phyloP scores from a whole-genome alignment of 2,888 invertebrate genomes.

The Melanostoma scalare region DNA sequence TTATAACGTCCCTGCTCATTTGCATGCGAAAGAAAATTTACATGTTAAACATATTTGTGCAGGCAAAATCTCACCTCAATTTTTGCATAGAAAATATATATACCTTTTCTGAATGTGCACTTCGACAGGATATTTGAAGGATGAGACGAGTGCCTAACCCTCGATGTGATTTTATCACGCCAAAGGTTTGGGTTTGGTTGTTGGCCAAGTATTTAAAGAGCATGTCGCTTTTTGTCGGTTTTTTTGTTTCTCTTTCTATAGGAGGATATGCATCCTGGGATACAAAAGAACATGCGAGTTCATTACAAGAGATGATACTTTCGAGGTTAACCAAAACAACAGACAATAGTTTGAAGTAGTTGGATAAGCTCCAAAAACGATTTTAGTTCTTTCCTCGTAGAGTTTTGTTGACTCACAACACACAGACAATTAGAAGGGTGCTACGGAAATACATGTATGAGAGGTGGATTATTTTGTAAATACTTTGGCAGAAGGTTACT shows the following conservation, averaged over 20 bases:
- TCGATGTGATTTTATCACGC: constrained; percentile 67
- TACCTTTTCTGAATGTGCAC: constrained; percentile 47
- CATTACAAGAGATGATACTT: constrained; percentile 73
- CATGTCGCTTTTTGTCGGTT: constrained; percentile 1
- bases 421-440: constrained; percentile 51
- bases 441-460: constrained; percentile 38
- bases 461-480: constrained; percentile 68
- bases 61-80: constrained; percentile 69
- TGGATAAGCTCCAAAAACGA: constrained; percentile 71
- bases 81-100: constrained; percentile 3
- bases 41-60: constrained; percentile 71
- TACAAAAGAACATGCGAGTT: constrained; percentile 63
- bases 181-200: constrained; percentile 51
- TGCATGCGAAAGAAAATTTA: constrained; percentile 71
- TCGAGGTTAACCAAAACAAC: constrained; percentile 73
- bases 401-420: constrained; percentile 23
- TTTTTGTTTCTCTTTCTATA: constrained; percentile 11
- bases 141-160: constrained; percentile 19
- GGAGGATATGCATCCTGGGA: constrained; percentile 28
- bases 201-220: constrained; percentile 62
- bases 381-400: constrained; percentile 8
- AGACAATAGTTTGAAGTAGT: constrained; percentile 70
- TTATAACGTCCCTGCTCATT: constrained; percentile 61
- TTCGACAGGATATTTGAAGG: constrained; percentile 35
- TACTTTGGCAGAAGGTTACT: constrained; percentile 71